phyloP scores from a whole-genome alignment of 1,140 invertebrate species.

The Bactericera cockerelli region DNA sequence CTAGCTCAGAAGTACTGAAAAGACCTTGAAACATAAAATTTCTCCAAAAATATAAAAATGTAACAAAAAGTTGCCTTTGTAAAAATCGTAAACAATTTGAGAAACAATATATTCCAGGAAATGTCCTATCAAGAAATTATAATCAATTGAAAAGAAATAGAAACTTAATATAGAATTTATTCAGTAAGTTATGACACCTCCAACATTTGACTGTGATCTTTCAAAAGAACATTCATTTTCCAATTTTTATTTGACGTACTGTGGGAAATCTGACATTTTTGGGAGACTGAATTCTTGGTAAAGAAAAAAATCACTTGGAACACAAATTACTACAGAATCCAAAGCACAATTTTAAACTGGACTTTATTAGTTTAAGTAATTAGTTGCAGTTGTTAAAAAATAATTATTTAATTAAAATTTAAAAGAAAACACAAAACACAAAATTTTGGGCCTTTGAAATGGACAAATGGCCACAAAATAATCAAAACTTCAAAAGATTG shows the following conservation, averaged over 20 bases:
- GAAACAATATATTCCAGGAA: too few relatives aligned
- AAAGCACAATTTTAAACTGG: too few relatives aligned
- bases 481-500: too few relatives aligned
- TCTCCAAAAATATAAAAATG: not conserved
- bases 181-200: not conserved
- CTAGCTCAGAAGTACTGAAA: not conserved
- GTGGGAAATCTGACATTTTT: not conserved
- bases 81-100: constrained; percentile 5
- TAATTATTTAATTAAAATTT: too few relatives aligned
- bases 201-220: not conserved
- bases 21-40: constrained; percentile 5
- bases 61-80: not conserved
- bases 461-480: constrained; percentile 4
- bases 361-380: too few relatives aligned
- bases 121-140: too few relatives aligned
- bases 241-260: constrained; percentile 2
- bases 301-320: too few relatives aligned
- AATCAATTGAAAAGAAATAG: not conserved
- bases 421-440: not conserved
- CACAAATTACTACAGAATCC: too few relatives aligned
- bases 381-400: too few relatives aligned
- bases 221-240: not conserved
- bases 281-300: too few relatives aligned
- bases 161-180: too few relatives aligned
- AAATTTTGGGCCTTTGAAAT: constrained; percentile 2